Conservation (phyloP, 2,797 vertebrate species). For the Dendrocincla tyrannina region DNA sequence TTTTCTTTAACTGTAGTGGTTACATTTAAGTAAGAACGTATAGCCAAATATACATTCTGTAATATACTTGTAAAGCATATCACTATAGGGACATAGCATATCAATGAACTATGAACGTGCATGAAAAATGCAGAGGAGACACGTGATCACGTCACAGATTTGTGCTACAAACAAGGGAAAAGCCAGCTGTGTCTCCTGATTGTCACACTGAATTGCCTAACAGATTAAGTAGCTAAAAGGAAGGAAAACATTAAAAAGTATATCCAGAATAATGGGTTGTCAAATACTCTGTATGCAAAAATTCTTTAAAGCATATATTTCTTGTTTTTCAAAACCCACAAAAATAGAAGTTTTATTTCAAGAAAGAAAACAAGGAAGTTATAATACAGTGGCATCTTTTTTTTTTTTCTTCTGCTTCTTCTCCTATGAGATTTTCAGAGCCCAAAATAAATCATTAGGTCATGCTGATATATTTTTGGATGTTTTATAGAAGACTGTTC, state of each 20-base stretch:
- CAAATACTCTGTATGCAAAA: background rate
- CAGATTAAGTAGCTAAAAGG: background rate
- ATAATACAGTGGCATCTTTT: background rate
- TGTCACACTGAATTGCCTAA: background rate
- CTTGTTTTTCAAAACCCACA: background rate
- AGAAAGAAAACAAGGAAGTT: background rate
- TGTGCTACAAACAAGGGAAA: background rate
- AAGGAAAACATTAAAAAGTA: background rate
- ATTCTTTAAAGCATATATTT: background rate
- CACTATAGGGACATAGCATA: background rate
- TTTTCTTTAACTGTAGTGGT: background rate
- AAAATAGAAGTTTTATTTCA: background rate
- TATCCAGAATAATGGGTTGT: background rate
- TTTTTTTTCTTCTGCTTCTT: background rate
- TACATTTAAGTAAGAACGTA: background rate
- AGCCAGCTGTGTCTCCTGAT: background rate
- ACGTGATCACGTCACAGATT: background rate
- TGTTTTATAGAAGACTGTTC: constrained; percentile 35
- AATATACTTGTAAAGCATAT: background rate
- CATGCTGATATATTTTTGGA: constrained; percentile 27
- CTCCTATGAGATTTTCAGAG: background rate
- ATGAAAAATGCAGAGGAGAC: background rate
- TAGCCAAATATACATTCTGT: background rate
- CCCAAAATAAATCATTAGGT: constrained; percentile 29
- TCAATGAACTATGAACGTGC: background rate